Conservation (phyloP, 2,113 vertebrate genomes). For the cat (Felis catus) region F.catus_Fca126_mat1.0 CM031413.1:35612001-35612500, state of each 20-base stretch:
- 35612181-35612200: conserved; percentile 13
- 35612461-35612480: conserved; percentile 67
- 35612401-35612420: conserved; percentile 69
- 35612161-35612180: conserved; percentile 24
- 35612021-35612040: background rate
- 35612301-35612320: conserved; percentile 47
- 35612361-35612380: conserved; percentile 68
- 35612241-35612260: conserved; percentile 30
- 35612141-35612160: background rate
- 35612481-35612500: conserved; percentile 78
- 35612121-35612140: background rate
- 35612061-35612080: background rate
- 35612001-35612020: background rate
- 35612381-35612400: conserved; percentile 76
- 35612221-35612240: conserved; percentile 24
- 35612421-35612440: conserved; percentile 74
- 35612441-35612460: conserved; percentile 76
- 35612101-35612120: background rate
- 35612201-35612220: conserved; percentile 46
- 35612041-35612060: conserved; percentile 13
- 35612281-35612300: conserved; percentile 57
- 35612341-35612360: conserved; percentile 73
- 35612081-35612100: background rate
- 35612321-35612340: conserved; percentile 64
- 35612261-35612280: conserved; percentile 56